Percentiles rank a stretch among this genome's conserved stretches.
These are phyloP conservation scores for Drosophila koepferae DNA, from an alignment of 2,888 invertebrate genomes.

Conservation along the genomic window DNA sequence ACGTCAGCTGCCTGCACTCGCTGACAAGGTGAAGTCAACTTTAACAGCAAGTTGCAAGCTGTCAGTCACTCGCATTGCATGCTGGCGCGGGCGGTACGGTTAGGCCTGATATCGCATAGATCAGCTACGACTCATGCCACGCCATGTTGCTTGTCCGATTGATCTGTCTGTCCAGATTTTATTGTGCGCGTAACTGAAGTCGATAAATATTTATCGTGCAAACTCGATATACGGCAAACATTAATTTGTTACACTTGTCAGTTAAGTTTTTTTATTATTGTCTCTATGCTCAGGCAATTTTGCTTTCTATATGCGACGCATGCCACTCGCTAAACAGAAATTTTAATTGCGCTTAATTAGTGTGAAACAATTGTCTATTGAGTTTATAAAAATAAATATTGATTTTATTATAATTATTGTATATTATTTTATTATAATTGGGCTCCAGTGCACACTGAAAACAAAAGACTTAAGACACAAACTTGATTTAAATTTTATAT, in stretches of 20 bases:
- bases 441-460: not conserved
- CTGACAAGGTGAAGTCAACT: conserved; percentile 37
- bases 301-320: conserved; percentile 47
- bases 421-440: no score
- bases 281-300: conserved; percentile 7
- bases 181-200: conserved; percentile 48
- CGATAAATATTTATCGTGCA: conserved; percentile 66
- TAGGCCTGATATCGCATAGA: conserved; percentile 22
- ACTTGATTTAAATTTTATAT: conserved; percentile 27
- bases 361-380: not conserved
- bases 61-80: conserved; percentile 13
- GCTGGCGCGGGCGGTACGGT: conserved; percentile 16
- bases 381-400: not conserved
- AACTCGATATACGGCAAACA: conserved; percentile 25
- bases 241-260: conserved; percentile 57
- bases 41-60: conserved; percentile 18
- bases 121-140: conserved; percentile 29
- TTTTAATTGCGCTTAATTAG: conserved; percentile 43
- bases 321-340: conserved; percentile 23
- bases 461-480: conserved; percentile 58
- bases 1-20: conserved; percentile 51
- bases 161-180: conserved; percentile 27
- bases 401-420: not conserved
- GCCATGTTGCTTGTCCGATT: conserved; percentile 20
- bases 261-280: conserved; percentile 43